A percentile compares a stretch with the other conserved stretches of the same genome.
These are phyloP conservation scores for Vesta saturnalis DNA, from an alignment of 2,888 invertebrate genomes.

Conservation along the genomic window DNA sequence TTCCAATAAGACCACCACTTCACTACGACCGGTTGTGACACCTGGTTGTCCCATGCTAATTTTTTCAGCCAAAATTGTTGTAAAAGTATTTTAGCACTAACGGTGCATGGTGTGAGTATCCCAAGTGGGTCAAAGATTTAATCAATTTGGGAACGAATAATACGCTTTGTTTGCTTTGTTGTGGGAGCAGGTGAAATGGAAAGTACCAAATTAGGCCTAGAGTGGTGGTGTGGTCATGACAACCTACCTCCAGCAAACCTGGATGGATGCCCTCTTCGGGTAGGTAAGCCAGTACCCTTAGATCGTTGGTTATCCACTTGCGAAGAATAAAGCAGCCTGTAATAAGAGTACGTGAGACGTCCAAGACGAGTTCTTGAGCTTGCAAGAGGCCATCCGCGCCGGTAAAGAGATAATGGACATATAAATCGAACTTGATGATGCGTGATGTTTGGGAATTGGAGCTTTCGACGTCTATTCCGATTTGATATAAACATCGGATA, in stretches of 20 bases:
- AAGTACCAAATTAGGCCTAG: constrained; percentile 4
- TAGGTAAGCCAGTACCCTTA: no score
- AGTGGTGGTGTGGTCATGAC: constrained; percentile 1
- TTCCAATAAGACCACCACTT: constrained; percentile 34
- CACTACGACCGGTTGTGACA: constrained; percentile 24
- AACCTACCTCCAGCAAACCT: constrained; percentile 8
- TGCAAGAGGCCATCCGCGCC: no score
- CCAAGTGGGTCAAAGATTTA: constrained; percentile 47
- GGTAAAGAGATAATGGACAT: no score
- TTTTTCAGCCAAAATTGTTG: constrained; percentile 42
- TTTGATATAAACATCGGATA: no score
- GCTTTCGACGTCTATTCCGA: no score
- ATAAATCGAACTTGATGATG: no score
- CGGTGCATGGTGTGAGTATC: constrained; percentile 37
- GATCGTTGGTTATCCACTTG: no score
- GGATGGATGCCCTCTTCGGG: no score
- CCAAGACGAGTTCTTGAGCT: no score
- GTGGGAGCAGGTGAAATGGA: background rate
- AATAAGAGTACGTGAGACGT: no score
- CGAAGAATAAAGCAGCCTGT: no score
- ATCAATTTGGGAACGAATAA: constrained; percentile 34
- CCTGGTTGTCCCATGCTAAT: constrained; percentile 40
- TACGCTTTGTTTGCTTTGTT: constrained; percentile 22
- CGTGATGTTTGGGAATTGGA: no score
- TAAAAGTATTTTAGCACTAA: constrained; percentile 43